These are phyloP conservation scores for Terebella lapidaria DNA, from an alignment of 2,888 invertebrate species.

Conservation along the genomic window DNA sequence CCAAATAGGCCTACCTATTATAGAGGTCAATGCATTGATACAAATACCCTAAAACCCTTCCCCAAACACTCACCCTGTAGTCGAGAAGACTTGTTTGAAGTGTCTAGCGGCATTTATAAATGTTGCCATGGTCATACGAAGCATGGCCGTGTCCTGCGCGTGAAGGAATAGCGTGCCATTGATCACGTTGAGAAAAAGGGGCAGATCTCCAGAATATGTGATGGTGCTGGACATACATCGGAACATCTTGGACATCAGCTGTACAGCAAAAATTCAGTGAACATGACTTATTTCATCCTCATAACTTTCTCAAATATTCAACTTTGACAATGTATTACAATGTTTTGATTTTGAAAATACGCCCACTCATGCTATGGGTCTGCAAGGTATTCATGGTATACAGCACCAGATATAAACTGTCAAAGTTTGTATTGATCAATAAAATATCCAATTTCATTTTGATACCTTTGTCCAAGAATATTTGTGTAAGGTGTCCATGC, in stretches of 20 bases:
- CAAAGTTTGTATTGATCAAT: too few species aligned
- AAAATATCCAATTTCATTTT: background rate
- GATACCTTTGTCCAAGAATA: constrained; percentile 90
- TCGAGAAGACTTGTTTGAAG: constrained; percentile 97
- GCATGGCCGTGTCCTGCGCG: constrained; percentile 91
- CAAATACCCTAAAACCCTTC: too few species aligned
- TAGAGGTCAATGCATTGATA: too few species aligned
- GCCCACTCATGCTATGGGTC: too few species aligned
- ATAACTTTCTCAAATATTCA: too few species aligned
- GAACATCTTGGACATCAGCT: constrained; percentile 88
- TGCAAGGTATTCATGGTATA: too few species aligned
- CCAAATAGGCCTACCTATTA: too few species aligned
- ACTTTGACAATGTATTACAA: too few species aligned
- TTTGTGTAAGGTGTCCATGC: constrained; percentile 94
- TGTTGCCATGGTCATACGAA: constrained; percentile 92
- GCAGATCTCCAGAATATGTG: constrained; percentile 93
- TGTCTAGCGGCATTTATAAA: constrained; percentile 85
- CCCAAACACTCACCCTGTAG: too few species aligned
- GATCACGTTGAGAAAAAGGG: constrained; percentile 92
- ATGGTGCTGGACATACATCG: constrained; percentile 97
- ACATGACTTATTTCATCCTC: background rate
- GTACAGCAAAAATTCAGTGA: background rate
- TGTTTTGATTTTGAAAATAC: too few species aligned
- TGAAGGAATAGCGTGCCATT: constrained; percentile 95
- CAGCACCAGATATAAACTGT: too few species aligned